A percentile compares a stretch with the other conserved stretches of the same genome.
phyloP scores from a whole-genome alignment of 2,113 vertebrate species.

The Sialia sialis region DNA sequence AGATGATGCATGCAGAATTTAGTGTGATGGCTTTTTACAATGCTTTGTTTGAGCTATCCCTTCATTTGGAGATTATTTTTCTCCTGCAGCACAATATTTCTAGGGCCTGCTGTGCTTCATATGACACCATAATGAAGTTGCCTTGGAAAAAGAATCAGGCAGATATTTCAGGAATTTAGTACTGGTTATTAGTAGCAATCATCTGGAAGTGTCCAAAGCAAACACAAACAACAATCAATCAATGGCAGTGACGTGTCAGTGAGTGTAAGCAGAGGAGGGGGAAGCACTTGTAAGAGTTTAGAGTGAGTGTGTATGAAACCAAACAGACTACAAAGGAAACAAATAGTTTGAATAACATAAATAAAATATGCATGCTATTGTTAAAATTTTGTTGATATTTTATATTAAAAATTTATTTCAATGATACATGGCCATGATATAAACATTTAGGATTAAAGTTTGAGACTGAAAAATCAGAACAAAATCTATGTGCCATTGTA shows the following conservation, averaged over 20 bases:
- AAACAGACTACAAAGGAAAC: background rate
- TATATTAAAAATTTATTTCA: background rate
- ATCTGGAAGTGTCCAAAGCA: constrained; percentile 49
- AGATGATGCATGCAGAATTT: constrained; percentile 57
- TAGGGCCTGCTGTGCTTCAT: background rate
- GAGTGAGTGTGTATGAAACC: background rate
- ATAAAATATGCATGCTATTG: background rate
- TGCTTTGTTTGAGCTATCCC: constrained; percentile 24
- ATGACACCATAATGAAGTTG: background rate
- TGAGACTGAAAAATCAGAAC: background rate
- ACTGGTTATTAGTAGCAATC: constrained; percentile 53
- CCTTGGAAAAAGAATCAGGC: background rate
- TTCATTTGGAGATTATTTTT: background rate
- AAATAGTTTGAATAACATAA: background rate
- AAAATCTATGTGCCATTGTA: background rate
- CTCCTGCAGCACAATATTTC: background rate
- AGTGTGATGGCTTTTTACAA: constrained; percentile 44
- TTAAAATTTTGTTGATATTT: background rate
- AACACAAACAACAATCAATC: constrained; percentile 49
- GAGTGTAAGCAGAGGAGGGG: background rate
- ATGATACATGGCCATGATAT: background rate
- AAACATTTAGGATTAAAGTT: background rate
- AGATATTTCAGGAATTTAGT: constrained; percentile 57
- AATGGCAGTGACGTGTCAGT: background rate
- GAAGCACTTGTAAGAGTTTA: background rate